Evolutionary conservation across 2,113 vertebrate species (phyloP).

Genomic region (Oenanthe melanoleuca): DNA sequence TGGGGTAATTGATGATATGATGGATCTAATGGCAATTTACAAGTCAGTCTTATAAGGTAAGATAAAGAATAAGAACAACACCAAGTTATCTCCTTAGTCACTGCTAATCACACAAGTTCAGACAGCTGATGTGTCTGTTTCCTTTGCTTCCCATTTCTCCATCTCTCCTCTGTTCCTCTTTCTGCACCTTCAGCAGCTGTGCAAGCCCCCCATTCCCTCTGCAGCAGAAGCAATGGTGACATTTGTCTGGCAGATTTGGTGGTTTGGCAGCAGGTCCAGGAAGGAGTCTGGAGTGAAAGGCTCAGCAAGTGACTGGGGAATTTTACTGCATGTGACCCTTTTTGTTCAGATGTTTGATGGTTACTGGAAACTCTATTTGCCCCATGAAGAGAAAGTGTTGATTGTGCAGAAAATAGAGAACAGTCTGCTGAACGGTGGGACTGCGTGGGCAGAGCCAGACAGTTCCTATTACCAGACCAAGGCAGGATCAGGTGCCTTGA

Average conservation of each 20-base stretch:
- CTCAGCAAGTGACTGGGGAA: not conserved
- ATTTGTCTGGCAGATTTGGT: not conserved
- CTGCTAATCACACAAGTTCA: not conserved
- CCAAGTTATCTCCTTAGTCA: not conserved
- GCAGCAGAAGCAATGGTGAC: not conserved
- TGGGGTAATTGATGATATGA: not conserved
- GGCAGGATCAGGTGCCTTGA: not conserved
- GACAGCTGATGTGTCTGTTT: not conserved
- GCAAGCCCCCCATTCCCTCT: not conserved
- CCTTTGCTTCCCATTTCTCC: not conserved
- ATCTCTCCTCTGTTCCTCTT: not conserved
- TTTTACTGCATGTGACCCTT: not conserved
- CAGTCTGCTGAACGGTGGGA: not conserved
- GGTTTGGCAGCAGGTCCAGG: not conserved
- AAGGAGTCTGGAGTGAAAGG: not conserved
- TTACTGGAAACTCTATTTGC: not conserved
- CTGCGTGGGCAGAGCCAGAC: not conserved
- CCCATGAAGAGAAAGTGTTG: not conserved
- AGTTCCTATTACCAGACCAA: not conserved
- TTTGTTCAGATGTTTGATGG: not conserved
- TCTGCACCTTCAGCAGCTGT: not conserved
- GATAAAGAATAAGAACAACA: not conserved
- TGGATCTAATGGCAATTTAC: not conserved
- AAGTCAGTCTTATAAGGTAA: not conserved
- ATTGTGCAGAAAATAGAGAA: not conserved